Evolutionary conservation across 2,797 vertebrate species (phyloP).

Genomic region (Gymnothorax reevesii): DNA sequence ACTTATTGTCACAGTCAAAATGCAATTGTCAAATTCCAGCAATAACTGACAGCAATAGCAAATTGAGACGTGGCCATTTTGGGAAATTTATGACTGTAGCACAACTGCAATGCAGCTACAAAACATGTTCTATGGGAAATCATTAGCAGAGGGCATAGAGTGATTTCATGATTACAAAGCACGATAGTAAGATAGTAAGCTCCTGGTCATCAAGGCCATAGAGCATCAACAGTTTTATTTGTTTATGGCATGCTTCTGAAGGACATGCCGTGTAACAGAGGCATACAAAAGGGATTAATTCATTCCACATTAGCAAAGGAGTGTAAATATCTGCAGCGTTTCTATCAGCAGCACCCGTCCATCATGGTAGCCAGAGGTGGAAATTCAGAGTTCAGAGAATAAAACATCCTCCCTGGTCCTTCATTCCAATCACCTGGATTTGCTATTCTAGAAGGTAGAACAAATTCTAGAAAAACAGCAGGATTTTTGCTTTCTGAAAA

Average conservation of each 20-base stretch:
- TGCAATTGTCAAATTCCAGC: background rate
- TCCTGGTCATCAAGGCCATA: background rate
- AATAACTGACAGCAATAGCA: background rate
- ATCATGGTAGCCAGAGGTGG: too few relatives aligned
- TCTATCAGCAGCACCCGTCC: background rate
- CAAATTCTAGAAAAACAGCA: too few relatives aligned
- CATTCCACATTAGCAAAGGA: background rate
- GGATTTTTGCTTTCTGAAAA: too few relatives aligned
- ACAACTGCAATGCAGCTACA: background rate
- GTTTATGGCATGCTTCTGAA: background rate
- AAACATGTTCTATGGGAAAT: background rate
- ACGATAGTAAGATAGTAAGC: background rate
- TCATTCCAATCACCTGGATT: too few relatives aligned
- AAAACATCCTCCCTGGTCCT: too few relatives aligned
- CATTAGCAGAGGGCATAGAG: background rate
- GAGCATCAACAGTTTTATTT: background rate
- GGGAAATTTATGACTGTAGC: background rate
- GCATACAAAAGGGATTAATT: background rate
- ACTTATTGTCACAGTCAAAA: background rate
- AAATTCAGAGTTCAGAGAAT: too few relatives aligned
- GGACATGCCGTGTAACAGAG: background rate
- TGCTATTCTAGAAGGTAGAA: too few relatives aligned
- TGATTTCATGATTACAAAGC: background rate
- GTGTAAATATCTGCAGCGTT: background rate
- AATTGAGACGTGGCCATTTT: background rate